Evolutionary conservation across 2,888 invertebrate species (phyloP), one percentile per base, ranked within the genome.

Genomic region (Watsonalla binaria): DNA sequence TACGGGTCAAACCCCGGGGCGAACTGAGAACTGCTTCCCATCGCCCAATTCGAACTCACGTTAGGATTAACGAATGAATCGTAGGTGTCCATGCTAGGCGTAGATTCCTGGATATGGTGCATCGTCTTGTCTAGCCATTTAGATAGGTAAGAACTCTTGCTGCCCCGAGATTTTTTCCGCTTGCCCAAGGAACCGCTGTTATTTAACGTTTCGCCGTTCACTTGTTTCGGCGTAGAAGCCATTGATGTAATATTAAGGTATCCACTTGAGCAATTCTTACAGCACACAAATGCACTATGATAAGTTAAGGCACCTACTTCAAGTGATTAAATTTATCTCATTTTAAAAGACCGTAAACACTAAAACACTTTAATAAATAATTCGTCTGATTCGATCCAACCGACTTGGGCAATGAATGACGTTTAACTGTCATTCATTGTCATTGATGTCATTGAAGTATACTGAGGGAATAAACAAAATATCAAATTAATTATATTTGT

Each of bases 121-220:
- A 89, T 83, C 53, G 86, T 84, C 72, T 89, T 92, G 61, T 92
- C 92, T 45, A 92, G 69, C 91, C 92, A 92, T 76, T 91, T 92
- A 37, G 89, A 84, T 51, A 92, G 70, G 64, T 87, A 90, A 42
- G 87, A 84, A 54, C 84, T 81, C 69, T 83, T 84, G 62, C 75
- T 87, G 53, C 78, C 79, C 61, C 84, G 82, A 62, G 88, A 82
- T 76, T 91, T 91, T 77, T 91, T 91, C 60, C 91, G 86, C 78
- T 91, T 91, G 76, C 89, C 90, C 71, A 82, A 73, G 63, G 83
- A 79, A 69, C 82, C 83, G 81, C 81, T 83, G 75, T 69, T 84
- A 61, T 76, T 84, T 57, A 82, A 66, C 68, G 74, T 69, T 76
- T 80, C 82, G 65, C 80, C 83, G 76, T 85, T 88, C 69, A 78